Evolutionary conservation across 2,113 vertebrate genomes (phyloP).

Genomic region (Tautogolabrus adspersus): DNA sequence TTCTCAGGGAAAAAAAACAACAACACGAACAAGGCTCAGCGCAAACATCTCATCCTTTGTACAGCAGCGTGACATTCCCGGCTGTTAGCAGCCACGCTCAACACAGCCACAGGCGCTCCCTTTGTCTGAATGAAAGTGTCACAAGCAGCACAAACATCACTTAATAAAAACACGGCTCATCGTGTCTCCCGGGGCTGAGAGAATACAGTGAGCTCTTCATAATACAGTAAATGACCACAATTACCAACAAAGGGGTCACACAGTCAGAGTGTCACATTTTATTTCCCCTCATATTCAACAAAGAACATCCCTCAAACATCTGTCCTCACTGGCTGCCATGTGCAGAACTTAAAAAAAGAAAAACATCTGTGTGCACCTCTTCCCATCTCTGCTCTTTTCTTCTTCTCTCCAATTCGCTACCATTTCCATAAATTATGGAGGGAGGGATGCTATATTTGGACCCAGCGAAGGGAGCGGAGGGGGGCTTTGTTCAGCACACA

Average conservation of each 20-base stretch:
- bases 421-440: conserved; percentile 80
- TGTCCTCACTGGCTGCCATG: neutral
- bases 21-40: neutral
- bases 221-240: neutral
- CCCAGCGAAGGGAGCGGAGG: neutral
- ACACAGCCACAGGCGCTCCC: conserved; percentile 39
- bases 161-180: neutral
- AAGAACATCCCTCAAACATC: neutral
- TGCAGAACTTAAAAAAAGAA: neutral
- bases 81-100: conserved; percentile 23
- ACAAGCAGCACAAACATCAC: conserved; percentile 33
- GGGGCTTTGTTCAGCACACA: conserved; percentile 65
- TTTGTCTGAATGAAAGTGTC: conserved; percentile 69
- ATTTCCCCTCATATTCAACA: neutral
- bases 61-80: neutral
- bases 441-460: conserved; percentile 81
- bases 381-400: neutral
- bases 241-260: neutral
- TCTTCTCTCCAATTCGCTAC: conserved; percentile 52
- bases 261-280: neutral
- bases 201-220: neutral
- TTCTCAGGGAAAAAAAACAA: conserved; percentile 2
- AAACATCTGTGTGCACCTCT: conserved; percentile 5
- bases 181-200: neutral
- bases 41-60: conserved; percentile 43